phyloP scores from a whole-genome alignment of 1,140 invertebrate species.

The Brachionus rotundiformis region DNA sequence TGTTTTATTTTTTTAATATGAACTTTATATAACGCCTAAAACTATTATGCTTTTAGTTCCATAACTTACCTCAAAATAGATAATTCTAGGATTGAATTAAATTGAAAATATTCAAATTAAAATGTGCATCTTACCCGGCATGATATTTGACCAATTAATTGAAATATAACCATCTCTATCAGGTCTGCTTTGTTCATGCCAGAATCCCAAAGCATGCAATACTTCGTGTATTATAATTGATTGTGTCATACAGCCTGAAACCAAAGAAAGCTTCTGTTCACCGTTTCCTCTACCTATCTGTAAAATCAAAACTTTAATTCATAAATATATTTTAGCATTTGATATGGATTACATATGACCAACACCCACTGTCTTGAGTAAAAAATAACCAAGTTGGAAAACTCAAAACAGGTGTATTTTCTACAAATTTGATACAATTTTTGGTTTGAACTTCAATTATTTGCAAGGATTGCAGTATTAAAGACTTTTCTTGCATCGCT shows the following conservation, averaged over 20 bases:
- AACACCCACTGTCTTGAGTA: constrained; percentile 14
- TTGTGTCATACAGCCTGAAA: constrained; percentile 6
- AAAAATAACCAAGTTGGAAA: constrained; percentile 24
- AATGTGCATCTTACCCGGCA: constrained; percentile 53
- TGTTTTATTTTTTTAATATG: not conserved
- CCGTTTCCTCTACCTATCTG: constrained; percentile 20
- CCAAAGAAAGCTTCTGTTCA: constrained; percentile 17
- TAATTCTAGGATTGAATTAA: not conserved
- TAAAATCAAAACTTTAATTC: not conserved
- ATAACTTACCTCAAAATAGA: too few species aligned
- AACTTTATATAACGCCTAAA: too few species aligned
- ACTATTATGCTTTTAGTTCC: too few species aligned
- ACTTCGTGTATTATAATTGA: constrained; percentile 98
- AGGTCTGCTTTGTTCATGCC: constrained; percentile 62
- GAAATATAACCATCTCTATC: constrained; percentile 62
- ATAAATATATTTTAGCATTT: not conserved
- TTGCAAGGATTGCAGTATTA: constrained; percentile 13
- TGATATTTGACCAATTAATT: constrained; percentile 60
- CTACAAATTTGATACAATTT: constrained; percentile 46
- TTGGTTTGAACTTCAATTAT: constrained; percentile 47
- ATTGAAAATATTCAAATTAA: not conserved
- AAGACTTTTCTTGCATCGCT: not conserved
- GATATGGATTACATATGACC: constrained; percentile 41
- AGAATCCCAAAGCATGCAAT: constrained; percentile 82
- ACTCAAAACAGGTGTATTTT: not conserved